Evolutionary conservation across 2,113 vertebrate genomes (phyloP), one percentile per base, ranked within the genome.

Genomic region (Gasterosteus nipponicus): DNA sequence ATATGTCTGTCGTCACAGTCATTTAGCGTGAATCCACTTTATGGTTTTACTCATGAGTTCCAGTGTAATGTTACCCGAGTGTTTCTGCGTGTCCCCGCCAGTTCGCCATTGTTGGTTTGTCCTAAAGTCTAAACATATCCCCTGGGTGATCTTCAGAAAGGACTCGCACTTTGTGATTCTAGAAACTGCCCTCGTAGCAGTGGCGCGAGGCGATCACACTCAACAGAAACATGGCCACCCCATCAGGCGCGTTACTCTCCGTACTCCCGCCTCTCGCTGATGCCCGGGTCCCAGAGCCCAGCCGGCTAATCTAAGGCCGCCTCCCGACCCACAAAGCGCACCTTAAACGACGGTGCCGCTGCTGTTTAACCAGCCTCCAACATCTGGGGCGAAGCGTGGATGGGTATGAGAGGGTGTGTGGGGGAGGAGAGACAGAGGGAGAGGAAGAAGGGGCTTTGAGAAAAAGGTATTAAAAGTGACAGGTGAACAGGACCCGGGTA

Each of bases 401-500:
- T 92, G 92, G 93, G 93, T 92, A 93, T 92, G 92, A 95, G 66
- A 93, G 93, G 94, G 91, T 94, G 80, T 29, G 89, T 93, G 73
- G 87, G 94, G 87, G n/a, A 89, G 93, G 41, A 80, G 78, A 93
- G n/a, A 93, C 94, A 86, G 73, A 47, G 72, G 90, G 91, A 86
- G 91, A 66, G 72, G 83, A 95, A 95, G 94, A 94, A 93, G 53
- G 92, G 92, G 92, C 94, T 95, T 94, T 94, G 95, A 95, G 94
- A 94, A 96, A 91, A 96, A 95, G 93, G 95, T 97, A 97, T 98
- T 96, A 96, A 96, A 98, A 96, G 96, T 99, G 98, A 99, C 97
- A 97, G 96, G 97, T 96, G 96, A 98, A 96, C 96, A 97, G 96
- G 94, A 94, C 77, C 94, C 86, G 94, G 94, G 94, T 93, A 95